phyloP scores from a whole-genome alignment of 2,113 vertebrate species.

The Mionectes macconnelli region DNA sequence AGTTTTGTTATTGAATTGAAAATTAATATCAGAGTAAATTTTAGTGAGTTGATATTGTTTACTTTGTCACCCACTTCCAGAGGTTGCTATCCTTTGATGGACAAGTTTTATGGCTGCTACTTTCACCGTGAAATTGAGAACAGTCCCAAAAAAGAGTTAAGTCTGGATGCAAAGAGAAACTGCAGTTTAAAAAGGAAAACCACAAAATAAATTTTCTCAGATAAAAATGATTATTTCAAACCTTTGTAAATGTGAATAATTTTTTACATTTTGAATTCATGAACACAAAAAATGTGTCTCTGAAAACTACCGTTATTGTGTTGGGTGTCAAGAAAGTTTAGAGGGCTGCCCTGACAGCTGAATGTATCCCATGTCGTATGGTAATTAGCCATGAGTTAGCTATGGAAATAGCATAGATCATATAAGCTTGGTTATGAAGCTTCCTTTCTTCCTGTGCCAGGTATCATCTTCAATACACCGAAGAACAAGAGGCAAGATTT shows the following conservation, averaged over 20 bases:
- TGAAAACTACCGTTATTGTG: background rate
- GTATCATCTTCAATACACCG: constrained; percentile 64
- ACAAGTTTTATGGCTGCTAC: background rate
- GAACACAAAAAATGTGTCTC: background rate
- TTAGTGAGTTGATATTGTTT: background rate
- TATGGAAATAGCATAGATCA: background rate
- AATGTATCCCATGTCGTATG: background rate
- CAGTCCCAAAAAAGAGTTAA: background rate
- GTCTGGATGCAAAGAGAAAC: background rate
- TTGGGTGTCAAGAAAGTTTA: background rate
- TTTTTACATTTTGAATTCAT: background rate
- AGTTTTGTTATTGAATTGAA: background rate
- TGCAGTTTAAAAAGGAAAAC: background rate
- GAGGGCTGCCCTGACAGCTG: background rate
- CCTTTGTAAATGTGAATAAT: background rate
- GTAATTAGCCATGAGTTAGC: background rate
- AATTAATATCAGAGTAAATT: background rate
- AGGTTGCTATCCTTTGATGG: background rate
- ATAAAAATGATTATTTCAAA: background rate
- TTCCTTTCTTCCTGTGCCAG: constrained; percentile 3
- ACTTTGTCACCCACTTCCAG: background rate
- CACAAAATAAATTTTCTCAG: background rate
- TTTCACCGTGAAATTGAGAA: background rate
- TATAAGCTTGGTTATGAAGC: background rate
- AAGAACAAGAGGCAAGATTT: background rate